Percentiles rank a stretch among this genome's conserved stretches.
Conservation (phyloP, 2,888 invertebrate species). For the Chrysodeixis includens region DNA sequence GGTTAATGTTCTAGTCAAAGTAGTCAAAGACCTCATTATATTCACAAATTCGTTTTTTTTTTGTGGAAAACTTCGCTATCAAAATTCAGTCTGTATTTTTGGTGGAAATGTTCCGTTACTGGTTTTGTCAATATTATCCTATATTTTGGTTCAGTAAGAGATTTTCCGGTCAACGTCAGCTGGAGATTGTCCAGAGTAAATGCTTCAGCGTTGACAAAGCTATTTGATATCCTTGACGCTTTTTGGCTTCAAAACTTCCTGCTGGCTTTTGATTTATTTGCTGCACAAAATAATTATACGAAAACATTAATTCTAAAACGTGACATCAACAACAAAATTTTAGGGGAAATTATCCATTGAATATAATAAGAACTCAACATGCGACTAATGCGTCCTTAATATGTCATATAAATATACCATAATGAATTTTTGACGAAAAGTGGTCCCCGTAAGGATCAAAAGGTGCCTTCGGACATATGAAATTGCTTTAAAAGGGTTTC, state of each 20-base stretch:
- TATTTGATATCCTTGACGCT: not conserved
- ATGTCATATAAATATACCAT: not conserved
- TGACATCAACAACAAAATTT: too few species aligned
- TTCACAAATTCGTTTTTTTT: not conserved
- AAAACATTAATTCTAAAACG: too few species aligned
- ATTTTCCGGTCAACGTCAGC: not conserved
- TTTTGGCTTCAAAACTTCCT: not conserved
- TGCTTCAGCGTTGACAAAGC: not conserved
- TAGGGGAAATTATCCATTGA: not conserved
- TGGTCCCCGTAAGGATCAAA: slow-evolving; percentile 25
- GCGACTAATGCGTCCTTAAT: not conserved
- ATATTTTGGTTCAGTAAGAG: too few species aligned
- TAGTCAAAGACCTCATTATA: slow-evolving; percentile 7
- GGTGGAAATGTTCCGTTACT: too few species aligned
- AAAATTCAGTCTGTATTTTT: too few species aligned
- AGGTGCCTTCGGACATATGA: slow-evolving; percentile 29
- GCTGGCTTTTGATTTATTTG: not conserved
- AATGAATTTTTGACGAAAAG: slow-evolving; percentile 13
- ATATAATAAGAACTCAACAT: not conserved
- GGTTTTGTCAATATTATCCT: too few species aligned
- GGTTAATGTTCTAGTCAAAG: slow-evolving; percentile 33
- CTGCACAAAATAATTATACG: too few species aligned
- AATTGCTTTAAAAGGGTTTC: slow-evolving; percentile 48
- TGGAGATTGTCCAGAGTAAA: not conserved
- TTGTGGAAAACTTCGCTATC: too few species aligned